Percentiles rank a stretch among this genome's conserved stretches.
Conservation (phyloP, 2,888 invertebrate genomes). For the Drosophila nr. fundita region DNA sequence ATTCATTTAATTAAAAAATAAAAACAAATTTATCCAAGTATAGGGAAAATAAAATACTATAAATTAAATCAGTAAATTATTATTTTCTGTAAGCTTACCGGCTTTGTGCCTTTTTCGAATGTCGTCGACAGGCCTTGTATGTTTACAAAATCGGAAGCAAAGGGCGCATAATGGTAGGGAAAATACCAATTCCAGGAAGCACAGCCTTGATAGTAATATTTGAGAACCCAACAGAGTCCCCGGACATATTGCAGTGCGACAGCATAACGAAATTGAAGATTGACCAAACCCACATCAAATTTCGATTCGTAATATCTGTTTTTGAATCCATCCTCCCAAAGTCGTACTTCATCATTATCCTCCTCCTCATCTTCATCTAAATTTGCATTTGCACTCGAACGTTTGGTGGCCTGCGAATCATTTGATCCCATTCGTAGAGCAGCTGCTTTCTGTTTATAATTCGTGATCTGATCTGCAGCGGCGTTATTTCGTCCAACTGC, state of each 20-base stretch:
- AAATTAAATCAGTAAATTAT: background rate
- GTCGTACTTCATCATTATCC: conserved; percentile 86
- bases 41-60: background rate
- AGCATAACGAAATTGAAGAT: conserved; percentile 94
- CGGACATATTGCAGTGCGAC: conserved; percentile 97
- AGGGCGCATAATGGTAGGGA: conserved; percentile 99
- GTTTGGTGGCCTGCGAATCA: conserved; percentile 33
- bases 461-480: conserved; percentile 86
- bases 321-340: conserved; percentile 99
- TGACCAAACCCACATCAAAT: conserved; percentile 91
- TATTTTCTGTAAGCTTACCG: conserved; percentile 87
- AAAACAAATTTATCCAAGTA: too few species aligned
- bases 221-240: conserved; percentile 98
- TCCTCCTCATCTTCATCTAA: conserved; percentile 82
- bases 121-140: conserved; percentile 93
- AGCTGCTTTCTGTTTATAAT: conserved; percentile 90
- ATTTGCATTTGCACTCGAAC: conserved; percentile 66
- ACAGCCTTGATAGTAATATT: conserved; percentile 99
- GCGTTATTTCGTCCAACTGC: conserved; percentile 86
- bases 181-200: conserved; percentile 99
- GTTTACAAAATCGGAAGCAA: conserved; percentile 99
- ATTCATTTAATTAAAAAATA: background rate
- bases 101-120: conserved; percentile 95
- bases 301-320: conserved; percentile 98
- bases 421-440: conserved; percentile 85